A percentile compares a stretch with the other conserved stretches of the same genome.
Conservation (phyloP, 2,797 vertebrate genomes). For the Ispidina picta region DNA sequence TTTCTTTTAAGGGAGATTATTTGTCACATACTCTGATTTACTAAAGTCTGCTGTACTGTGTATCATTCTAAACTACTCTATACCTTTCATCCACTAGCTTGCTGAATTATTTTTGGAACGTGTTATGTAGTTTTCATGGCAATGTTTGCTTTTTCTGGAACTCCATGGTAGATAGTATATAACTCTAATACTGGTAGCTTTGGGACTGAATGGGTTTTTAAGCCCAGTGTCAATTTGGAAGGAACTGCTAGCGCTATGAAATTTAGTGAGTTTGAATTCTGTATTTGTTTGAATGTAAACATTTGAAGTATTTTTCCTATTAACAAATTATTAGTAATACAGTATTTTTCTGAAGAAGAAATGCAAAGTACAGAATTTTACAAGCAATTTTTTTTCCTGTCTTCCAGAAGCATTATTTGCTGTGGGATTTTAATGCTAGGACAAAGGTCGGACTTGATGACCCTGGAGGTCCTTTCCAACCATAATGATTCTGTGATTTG, state of each 20-base stretch:
- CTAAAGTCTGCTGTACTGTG: not conserved
- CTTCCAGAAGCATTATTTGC: not conserved
- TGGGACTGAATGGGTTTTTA: not conserved
- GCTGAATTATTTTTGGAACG: constrained; percentile 5
- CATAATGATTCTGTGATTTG: not conserved
- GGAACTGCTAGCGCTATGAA: not conserved
- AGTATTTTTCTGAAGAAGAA: not conserved
- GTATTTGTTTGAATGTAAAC: not conserved
- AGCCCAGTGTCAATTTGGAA: not conserved
- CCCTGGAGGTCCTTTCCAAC: too few relatives aligned
- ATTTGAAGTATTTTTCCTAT: not conserved
- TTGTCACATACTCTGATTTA: constrained; percentile 17
- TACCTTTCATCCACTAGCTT: constrained; percentile 18
- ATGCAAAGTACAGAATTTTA: not conserved
- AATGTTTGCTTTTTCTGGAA: not conserved
- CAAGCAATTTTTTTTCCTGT: not conserved
- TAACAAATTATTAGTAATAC: not conserved
- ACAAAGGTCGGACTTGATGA: too few relatives aligned
- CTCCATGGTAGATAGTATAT: not conserved
- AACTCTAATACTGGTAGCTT: not conserved
- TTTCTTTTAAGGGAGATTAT: constrained; percentile 53
- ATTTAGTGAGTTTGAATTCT: not conserved
- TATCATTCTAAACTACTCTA: constrained; percentile 2
- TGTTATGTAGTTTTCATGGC: not conserved
- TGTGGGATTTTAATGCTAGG: not conserved